phyloP scores from a whole-genome alignment of 37 sponge, comb jelly and placozoan genomes.

The Sycon ciliatum region DNA sequence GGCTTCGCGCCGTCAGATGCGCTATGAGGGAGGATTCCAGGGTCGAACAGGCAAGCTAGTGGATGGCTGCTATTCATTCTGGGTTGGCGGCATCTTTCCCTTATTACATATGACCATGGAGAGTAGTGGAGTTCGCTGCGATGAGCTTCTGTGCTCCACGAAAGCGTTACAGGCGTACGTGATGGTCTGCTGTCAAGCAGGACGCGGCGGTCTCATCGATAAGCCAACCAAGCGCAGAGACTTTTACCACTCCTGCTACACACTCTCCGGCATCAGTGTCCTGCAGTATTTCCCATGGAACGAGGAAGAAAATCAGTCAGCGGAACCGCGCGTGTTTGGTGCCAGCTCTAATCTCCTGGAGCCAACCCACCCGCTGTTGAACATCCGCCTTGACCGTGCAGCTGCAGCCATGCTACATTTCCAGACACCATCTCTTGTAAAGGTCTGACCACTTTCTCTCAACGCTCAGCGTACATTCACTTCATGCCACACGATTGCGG shows the following conservation, averaged over 20 bases:
- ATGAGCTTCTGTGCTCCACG: too few relatives aligned
- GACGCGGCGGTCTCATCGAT: constrained; percentile 74
- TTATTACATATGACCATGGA: constrained; percentile 44
- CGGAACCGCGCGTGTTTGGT: too few relatives aligned
- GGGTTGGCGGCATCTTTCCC: constrained; percentile 93
- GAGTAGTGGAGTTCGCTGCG: too few relatives aligned
- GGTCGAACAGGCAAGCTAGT: constrained; percentile 54
- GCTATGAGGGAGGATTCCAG: constrained; percentile 92
- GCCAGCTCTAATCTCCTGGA: constrained; percentile 18
- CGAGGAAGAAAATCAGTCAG: too few relatives aligned
- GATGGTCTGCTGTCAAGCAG: constrained; percentile 80
- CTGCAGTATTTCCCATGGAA: constrained; percentile 64
- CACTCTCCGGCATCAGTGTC: constrained; percentile 82
- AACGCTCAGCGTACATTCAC: too few relatives aligned
- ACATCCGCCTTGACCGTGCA: constrained; percentile 54
- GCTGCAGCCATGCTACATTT: constrained; percentile 34
- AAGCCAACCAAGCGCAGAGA: constrained; percentile 95
- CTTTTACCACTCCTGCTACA: constrained; percentile 93
- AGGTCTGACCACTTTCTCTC: too few relatives aligned
- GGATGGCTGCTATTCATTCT: constrained; percentile 98
- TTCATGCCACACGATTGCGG: too few relatives aligned
- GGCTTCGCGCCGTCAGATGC: constrained; percentile 78
- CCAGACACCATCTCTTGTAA: too few relatives aligned
- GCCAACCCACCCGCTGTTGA: constrained; percentile 72
- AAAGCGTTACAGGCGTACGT: constrained; percentile 83